phyloP scores from a whole-genome alignment of 2,797 vertebrate species.

The Gambusia yucatana region DNA sequence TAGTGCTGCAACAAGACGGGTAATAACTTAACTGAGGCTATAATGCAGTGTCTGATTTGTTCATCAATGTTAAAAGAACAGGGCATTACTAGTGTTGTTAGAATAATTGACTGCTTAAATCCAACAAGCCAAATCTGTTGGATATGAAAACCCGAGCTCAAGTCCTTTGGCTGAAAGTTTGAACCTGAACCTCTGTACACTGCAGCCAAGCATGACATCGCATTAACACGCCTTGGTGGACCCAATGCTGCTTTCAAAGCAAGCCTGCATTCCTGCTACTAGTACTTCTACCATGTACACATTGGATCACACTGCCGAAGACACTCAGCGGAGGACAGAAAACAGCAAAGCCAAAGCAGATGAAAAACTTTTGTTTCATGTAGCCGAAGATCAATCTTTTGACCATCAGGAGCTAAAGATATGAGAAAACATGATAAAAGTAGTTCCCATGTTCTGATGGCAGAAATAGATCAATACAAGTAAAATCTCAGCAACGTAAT shows the following conservation, averaged over 20 bases:
- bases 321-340: constrained; percentile 12
- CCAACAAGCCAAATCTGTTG: constrained; percentile 34
- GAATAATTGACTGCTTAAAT: constrained; percentile 36
- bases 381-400: constrained; percentile 6
- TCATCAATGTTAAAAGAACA: constrained; percentile 15
- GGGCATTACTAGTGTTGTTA: constrained; percentile 1
- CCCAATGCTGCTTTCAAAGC: constrained; percentile 74
- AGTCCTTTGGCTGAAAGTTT: constrained; percentile 66
- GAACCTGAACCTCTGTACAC: constrained; percentile 69
- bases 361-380: constrained; percentile 10
- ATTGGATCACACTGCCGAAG: constrained; percentile 15
- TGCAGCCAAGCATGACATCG: constrained; percentile 76
- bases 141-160: constrained; percentile 54
- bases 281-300: constrained; percentile 29
- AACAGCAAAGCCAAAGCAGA: constrained; percentile 30
- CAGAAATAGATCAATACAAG: not conserved
- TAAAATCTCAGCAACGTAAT: constrained; percentile 5
- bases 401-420: not conserved
- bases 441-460: constrained; percentile 17
- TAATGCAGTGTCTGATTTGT: not conserved
- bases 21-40: not conserved
- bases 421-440: constrained; percentile 15
- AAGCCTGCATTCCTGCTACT: constrained; percentile 62
- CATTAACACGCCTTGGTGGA: constrained; percentile 75
- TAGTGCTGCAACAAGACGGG: not conserved